Percentiles rank a stretch among this genome's conserved stretches.
phyloP scores from a whole-genome alignment of 2,797 vertebrate species.

The Hippoglossus hippoglossus region DNA sequence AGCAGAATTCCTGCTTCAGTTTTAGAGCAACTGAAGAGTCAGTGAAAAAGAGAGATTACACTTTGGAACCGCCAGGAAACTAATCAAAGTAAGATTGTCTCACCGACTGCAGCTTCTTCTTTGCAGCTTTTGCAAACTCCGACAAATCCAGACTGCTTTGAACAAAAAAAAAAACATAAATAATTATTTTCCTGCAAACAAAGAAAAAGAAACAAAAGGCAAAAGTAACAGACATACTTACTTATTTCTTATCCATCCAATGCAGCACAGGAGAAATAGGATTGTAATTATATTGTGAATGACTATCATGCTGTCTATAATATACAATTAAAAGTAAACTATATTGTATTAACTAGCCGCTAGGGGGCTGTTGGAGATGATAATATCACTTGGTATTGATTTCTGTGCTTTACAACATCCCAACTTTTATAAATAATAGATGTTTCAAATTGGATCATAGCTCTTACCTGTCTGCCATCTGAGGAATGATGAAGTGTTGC shows the following conservation, averaged over 20 bases:
- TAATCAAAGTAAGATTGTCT: constrained; percentile 68
- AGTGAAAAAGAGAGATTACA: not conserved
- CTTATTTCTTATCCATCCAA: constrained; percentile 84
- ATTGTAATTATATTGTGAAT: constrained; percentile 19
- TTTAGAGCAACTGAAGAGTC: not conserved
- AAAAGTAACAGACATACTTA: constrained; percentile 75
- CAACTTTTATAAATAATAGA: not conserved
- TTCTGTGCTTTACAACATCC: not conserved
- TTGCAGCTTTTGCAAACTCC: constrained; percentile 97
- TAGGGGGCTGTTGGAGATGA: not conserved
- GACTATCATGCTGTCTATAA: not conserved
- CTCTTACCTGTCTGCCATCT: constrained; percentile 99
- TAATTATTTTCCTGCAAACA: constrained; percentile 11
- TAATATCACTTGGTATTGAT: not conserved
- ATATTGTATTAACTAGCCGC: not conserved
- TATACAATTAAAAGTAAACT: constrained; percentile 1
- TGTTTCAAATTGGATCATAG: not conserved
- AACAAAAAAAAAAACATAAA: constrained; percentile 29
- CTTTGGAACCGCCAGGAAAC: not conserved
- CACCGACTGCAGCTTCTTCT: constrained; percentile 99
- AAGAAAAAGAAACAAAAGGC: not conserved
- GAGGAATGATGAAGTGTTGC: constrained; percentile 98
- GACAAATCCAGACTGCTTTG: constrained; percentile 96
- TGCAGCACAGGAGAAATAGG: constrained; percentile 67
- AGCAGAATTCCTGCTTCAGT: constrained; percentile 1